A percentile compares a stretch with the other conserved stretches of the same genome.
Evolutionary conservation across 1,140 invertebrate species (phyloP).

Genomic region (Anthonomus grandis): DNA sequence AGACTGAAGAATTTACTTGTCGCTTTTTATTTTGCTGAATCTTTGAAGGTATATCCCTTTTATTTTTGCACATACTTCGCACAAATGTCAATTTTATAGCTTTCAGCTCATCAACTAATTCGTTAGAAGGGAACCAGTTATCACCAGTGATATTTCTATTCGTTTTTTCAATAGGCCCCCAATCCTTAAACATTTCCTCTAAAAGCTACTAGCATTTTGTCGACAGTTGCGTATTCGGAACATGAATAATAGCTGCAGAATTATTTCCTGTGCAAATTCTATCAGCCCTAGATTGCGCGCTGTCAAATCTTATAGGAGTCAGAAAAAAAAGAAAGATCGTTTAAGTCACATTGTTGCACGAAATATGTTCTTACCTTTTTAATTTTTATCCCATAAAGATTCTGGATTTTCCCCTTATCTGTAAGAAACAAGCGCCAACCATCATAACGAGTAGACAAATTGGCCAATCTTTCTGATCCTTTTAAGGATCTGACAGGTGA

Average conservation of each 20-base stretch:
- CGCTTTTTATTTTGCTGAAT: too few species aligned
- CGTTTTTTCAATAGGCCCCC: constrained; percentile 11
- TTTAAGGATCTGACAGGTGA: constrained; percentile 11
- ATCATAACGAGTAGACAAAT: not conserved
- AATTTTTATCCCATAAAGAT: constrained; percentile 13
- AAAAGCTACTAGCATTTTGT: constrained; percentile 4
- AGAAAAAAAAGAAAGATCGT: constrained; percentile 18
- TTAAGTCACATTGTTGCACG: constrained; percentile 18
- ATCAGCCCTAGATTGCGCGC: too few species aligned
- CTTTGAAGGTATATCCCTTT: too few species aligned
- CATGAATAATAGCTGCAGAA: constrained; percentile 11
- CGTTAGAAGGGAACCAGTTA: constrained; percentile 16
- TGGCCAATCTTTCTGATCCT: constrained; percentile 3
- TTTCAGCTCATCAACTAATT: constrained; percentile 7
- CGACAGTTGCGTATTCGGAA: constrained; percentile 4
- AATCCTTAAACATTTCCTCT: constrained; percentile 11
- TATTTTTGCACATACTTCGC: too few species aligned
- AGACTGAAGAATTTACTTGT: too few species aligned
- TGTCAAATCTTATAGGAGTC: constrained; percentile 16
- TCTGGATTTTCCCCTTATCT: constrained; percentile 1
- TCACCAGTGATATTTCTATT: too few species aligned
- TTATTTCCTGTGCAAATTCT: constrained; percentile 5
- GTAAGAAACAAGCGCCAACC: constrained; percentile 10
- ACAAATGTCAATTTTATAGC: not conserved
- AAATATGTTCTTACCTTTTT: constrained; percentile 21